Conservation (phyloP, 2,888 invertebrate genomes). For the Perizoma affinitatum region DNA sequence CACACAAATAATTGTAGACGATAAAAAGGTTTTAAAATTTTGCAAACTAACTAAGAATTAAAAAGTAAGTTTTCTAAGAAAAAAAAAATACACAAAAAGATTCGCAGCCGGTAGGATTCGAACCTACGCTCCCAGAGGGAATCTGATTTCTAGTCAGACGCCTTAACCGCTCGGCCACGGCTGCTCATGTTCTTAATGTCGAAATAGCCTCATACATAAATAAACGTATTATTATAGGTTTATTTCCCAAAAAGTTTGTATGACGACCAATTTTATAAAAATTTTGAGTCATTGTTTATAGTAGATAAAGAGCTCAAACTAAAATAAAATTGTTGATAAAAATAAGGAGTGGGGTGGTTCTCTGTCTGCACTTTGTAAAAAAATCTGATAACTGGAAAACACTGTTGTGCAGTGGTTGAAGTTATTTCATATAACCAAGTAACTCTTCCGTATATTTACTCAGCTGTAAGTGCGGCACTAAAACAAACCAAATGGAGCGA, state of each 20-base stretch:
- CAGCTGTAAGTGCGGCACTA: conserved; percentile 59
- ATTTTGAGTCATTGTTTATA: too few relatives aligned
- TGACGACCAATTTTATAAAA: too few relatives aligned
- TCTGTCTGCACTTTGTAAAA: too few relatives aligned
- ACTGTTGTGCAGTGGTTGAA: neutral
- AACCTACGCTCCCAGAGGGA: conserved; percentile 96
- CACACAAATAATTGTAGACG: too few relatives aligned
- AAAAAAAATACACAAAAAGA: conserved; percentile 36
- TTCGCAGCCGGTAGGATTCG: conserved; percentile 94
- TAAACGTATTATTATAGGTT: neutral
- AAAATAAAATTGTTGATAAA: too few relatives aligned
- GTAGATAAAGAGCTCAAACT: too few relatives aligned
- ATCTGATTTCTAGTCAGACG: conserved; percentile 95
- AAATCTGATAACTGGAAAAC: too few relatives aligned
- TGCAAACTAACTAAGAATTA: neutral
- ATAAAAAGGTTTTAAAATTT: too few relatives aligned
- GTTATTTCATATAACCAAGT: conserved; percentile 7
- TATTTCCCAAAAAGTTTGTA: neutral
- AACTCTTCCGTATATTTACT: conserved; percentile 52
- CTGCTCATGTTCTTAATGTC: conserved; percentile 87
- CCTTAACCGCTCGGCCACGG: conserved; percentile 95
- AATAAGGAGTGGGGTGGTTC: too few relatives aligned
- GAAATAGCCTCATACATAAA: conserved; percentile 26
- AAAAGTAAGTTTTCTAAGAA: too few relatives aligned
- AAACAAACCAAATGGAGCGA: conserved; percentile 65